Conservation (phyloP, 2,888 invertebrate species). For the Pteria penguin region DNA sequence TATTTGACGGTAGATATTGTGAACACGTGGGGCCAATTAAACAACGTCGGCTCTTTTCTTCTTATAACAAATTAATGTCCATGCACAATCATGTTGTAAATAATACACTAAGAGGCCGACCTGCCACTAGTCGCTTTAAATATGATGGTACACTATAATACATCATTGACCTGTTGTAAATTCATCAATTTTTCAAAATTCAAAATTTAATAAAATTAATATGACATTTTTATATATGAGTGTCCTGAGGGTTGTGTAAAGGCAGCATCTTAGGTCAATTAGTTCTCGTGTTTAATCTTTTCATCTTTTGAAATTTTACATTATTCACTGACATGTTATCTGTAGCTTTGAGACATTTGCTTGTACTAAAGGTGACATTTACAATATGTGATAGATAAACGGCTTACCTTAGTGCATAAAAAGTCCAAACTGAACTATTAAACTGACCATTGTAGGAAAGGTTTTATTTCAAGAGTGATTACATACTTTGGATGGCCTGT, state of each 20-base stretch:
- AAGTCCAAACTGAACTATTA: conserved; percentile 34
- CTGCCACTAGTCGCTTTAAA: no score
- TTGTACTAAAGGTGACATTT: background rate
- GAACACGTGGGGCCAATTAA: conserved; percentile 30
- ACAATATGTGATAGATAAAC: background rate
- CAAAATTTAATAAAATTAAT: no score
- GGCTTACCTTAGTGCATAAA: conserved; percentile 7
- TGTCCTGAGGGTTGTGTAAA: background rate
- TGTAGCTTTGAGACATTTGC: conserved; percentile 1
- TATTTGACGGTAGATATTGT: conserved; percentile 22
- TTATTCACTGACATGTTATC: background rate
- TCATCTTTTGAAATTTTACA: background rate
- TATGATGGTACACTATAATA: no score
- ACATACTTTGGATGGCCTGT: conserved; percentile 34
- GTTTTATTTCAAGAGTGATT: conserved; percentile 43
- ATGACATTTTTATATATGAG: no score
- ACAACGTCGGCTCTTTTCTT: conserved; percentile 19
- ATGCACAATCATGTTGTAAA: conserved; percentile 25
- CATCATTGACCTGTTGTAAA: no score
- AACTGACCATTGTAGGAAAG: conserved; percentile 38
- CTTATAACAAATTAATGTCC: conserved; percentile 34
- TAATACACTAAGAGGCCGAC: conserved; percentile 4
- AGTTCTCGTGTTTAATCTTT: background rate
- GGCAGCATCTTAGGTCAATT: background rate
- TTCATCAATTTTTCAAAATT: no score